Evolutionary conservation across 2,797 vertebrate species (phyloP).

Genomic region (Nannoperca obscura): DNA sequence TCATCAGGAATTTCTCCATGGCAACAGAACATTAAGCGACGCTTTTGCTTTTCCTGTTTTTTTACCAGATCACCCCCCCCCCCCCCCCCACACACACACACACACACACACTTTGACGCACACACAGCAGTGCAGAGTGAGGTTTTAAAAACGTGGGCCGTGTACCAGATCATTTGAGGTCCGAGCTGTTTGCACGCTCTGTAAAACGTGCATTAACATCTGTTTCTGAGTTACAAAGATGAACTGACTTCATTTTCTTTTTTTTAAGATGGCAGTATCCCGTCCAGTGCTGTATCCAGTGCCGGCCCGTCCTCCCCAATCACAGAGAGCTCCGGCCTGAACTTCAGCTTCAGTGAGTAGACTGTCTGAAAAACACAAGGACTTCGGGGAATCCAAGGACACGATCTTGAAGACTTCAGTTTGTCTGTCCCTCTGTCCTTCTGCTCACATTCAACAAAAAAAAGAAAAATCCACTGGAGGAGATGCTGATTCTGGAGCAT

Average conservation of each 20-base stretch:
- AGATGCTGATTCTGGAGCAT: constrained; percentile 19
- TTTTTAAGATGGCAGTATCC: constrained; percentile 89
- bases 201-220: neutral
- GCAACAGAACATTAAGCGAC: constrained; percentile 30
- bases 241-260: neutral
- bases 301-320: constrained; percentile 91
- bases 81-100: constrained; percentile 8
- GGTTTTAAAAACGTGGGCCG: neutral
- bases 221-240: neutral
- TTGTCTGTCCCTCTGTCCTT: neutral
- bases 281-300: constrained; percentile 92
- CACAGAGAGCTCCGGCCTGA: constrained; percentile 80
- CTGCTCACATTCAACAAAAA: constrained; percentile 20
- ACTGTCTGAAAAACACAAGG: neutral
- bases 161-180: neutral
- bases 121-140: neutral
- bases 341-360: constrained; percentile 88
- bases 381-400: constrained; percentile 27
- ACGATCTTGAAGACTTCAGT: neutral
- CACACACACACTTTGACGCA: too few species aligned
- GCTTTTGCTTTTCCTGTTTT: constrained; percentile 21
- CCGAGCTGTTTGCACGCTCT: neutral
- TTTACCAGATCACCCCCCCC: neutral
- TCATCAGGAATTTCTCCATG: constrained; percentile 46
- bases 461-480: neutral